Evolutionary conservation across 2,888 invertebrate genomes (phyloP).

Genomic region (Apodemia mormo): DNA sequence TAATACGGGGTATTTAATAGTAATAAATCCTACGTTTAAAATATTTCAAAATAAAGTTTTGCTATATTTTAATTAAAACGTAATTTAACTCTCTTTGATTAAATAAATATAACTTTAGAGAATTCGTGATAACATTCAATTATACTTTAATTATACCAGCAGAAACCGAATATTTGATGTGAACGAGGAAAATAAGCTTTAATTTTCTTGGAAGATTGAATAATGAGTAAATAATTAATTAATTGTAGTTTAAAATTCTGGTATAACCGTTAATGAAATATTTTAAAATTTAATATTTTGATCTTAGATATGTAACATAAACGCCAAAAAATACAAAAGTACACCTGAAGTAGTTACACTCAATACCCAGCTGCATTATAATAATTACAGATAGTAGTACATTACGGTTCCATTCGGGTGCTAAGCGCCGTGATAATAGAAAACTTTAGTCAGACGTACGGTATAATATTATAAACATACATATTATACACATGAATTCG

Average conservation of each 20-base stretch:
- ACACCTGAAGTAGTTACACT: too few species aligned
- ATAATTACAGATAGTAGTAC: too few species aligned
- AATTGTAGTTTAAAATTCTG: slow-evolving; percentile 5
- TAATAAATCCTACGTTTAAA: too few species aligned
- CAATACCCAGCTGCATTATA: too few species aligned
- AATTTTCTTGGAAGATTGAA: not conserved
- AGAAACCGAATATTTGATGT: slow-evolving; percentile 11
- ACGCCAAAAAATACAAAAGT: not conserved
- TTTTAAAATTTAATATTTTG: not conserved
- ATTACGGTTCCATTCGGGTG: too few species aligned
- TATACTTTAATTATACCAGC: slow-evolving; percentile 3
- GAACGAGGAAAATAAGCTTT: not conserved
- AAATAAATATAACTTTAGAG: slow-evolving; percentile 1
- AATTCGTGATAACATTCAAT: not conserved
- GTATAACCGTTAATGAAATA: not conserved
- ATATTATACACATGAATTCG: too few species aligned
- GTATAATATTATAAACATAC: too few species aligned
- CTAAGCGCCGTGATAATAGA: too few species aligned
- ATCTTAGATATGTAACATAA: not conserved
- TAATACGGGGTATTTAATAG: too few species aligned
- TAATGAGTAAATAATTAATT: slow-evolving; percentile 8
- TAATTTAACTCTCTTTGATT: slow-evolving; percentile 1
- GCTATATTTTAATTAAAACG: not conserved
- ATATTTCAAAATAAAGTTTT: not conserved
- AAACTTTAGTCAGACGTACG: too few species aligned